phyloP scores from a whole-genome alignment of 1,140 invertebrate genomes.

The Drosophila fuyamai region DNA sequence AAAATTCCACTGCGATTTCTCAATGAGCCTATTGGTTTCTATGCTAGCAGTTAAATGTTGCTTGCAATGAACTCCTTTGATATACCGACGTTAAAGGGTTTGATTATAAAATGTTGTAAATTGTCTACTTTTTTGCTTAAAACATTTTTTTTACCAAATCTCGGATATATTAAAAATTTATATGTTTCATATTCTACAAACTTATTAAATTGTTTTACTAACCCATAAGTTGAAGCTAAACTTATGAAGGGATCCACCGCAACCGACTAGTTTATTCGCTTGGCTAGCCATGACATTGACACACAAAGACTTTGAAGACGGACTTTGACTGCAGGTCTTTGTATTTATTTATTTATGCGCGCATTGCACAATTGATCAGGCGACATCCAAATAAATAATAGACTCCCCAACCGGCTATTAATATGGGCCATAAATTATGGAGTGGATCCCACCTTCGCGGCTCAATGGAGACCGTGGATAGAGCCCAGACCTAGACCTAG shows the following conservation, averaged over 20 bases:
- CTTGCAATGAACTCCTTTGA: no score
- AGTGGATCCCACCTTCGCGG: constrained; percentile 53
- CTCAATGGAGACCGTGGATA: constrained; percentile 32
- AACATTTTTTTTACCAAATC: no score
- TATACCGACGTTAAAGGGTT: no score
- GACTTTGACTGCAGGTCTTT: constrained; percentile 31
- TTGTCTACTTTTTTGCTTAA: no score
- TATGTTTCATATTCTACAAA: no score
- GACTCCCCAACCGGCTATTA: constrained; percentile 19
- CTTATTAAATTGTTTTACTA: not conserved
- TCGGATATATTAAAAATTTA: no score
- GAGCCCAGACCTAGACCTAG: constrained; percentile 61
- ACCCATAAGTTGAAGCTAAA: not conserved
- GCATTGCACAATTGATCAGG: constrained; percentile 64
- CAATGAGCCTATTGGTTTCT: no score
- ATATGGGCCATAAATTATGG: constrained; percentile 43
- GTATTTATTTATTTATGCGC: constrained; percentile 70
- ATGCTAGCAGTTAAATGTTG: no score
- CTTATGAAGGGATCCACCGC: not conserved
- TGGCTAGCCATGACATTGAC: constrained; percentile 73
- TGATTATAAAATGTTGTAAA: no score
- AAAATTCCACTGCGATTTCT: no score
- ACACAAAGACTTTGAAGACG: constrained; percentile 56
- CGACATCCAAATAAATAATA: constrained; percentile 43
- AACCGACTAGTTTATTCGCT: constrained; percentile 51